Evolutionary conservation across 2,113 vertebrate genomes (phyloP).

Genomic region (Hoplias malabaricus): DNA sequence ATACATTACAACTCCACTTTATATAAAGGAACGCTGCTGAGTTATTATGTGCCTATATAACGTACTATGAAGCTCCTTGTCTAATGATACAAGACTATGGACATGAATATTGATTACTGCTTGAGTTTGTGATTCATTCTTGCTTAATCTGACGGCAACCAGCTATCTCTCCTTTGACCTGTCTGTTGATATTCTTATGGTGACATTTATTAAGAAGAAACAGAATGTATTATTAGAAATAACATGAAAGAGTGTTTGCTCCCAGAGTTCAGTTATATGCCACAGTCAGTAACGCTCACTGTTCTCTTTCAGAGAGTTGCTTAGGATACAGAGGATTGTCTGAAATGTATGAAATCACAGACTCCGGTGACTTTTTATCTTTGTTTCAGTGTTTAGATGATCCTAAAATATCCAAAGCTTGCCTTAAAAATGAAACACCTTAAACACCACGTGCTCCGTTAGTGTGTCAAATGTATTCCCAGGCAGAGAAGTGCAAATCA

Average conservation of each 20-base stretch:
- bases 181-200: neutral
- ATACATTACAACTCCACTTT: neutral
- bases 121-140: neutral
- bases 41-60: neutral
- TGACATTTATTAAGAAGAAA: neutral
- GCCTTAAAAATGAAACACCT: constrained; percentile 75
- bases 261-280: neutral
- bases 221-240: neutral
- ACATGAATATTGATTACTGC: neutral
- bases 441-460: constrained; percentile 71
- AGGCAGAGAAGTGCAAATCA: constrained; percentile 70
- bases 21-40: neutral
- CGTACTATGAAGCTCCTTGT: neutral
- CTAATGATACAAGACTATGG: neutral
- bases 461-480: constrained; percentile 70
- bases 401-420: constrained; percentile 58
- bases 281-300: neutral
- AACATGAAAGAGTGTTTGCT: neutral
- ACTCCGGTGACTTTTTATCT: constrained; percentile 28
- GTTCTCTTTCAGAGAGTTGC: neutral
- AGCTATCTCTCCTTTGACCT: neutral
- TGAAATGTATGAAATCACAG: constrained; percentile 1
- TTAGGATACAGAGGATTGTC: neutral
- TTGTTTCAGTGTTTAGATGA: constrained; percentile 25
- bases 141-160: neutral